Evolutionary conservation across 2,888 invertebrate genomes (phyloP), one percentile per base, ranked within the genome.

Genomic region (Phyllotreta cruciferae): DNA sequence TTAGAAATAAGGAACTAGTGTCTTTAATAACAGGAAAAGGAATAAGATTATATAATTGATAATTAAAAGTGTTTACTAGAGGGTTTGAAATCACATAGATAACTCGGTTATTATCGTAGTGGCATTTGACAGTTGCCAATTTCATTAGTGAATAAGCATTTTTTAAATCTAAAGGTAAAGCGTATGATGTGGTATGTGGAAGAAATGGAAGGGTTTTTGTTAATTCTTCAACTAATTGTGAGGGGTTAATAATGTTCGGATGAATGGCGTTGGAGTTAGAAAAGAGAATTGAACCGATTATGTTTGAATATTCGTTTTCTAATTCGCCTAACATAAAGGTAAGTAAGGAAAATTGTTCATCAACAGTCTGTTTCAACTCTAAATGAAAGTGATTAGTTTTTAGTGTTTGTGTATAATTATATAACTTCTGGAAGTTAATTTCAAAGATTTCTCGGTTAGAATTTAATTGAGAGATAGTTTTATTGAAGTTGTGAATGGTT

Each of bases 401-500:
- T n/a, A 54, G 5, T n/a, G 34, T 3, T 3, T 52, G 13, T 6
- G 34, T 36, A 34, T 8, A 41, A 8, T 53, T 37, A 3, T 60
- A 10, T 13, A 60, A 13, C 42, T 50, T 53, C 7, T 36, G 14
- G n/a, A 62, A 47, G 34, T 62, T 62, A n/a, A n/a, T n/a, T n/a
- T n/a, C n/a, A n/a, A n/a, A n/a, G n/a, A n/a, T n/a, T n/a, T n/a
- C n/a, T n/a, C 41, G n/a, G 14, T 56, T 57, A 6, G 39, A 42
- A 45, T 57, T 42, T 5, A 62, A 4, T 11, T 49, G 10, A 24
- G n/a, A 11, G 3, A 58, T 52, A 9, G 57, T 41, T 11, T 45
- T 45, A 45, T 62, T 62, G 44, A 57, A 62, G 11, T 50, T 56
- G 5, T 10, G 4, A 13, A 62, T 62, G 3, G 62, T 56, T 10